Base-by-base conservation (phyloP, 2,113 vertebrate genomes). In the Semnornis frantzii region DNA sequence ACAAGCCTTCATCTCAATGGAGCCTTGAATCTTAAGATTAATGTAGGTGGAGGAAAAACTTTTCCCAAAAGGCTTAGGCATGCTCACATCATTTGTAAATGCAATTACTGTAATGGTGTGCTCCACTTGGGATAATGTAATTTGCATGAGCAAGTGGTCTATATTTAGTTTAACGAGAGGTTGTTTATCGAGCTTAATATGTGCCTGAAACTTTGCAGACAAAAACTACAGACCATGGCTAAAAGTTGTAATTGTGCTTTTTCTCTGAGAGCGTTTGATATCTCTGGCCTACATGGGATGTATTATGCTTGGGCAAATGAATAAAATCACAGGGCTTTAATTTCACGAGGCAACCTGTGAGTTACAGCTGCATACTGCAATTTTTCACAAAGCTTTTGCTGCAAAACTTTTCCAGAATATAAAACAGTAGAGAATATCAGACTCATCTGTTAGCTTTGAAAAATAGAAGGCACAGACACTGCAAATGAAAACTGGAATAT, bases 81-180 rank as follows among this genome's bases (percentile, higher is more conserved):
- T 1, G 1, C 44, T 85, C 65, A 71, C 62, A 60, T 66, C 20
- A 17, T 89, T 92, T 83, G 60, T 92, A 71, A 87, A 89, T 71
- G 91, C 48, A 93, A 54, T 85, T 87, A 74, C 52, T 64, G 60
- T 74, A 85, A 91, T 15, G 2, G 64, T 37, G 1, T 20, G n/a
- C 28, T 76, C 64, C 46, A 12, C 72, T 79, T 1, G 0, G 75
- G 39, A 7, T 31, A 82, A 54, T 37, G 19, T 44, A 72, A 87
- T 92, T 81, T 91, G 68, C 87, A 93, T 85, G 64, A 92, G 82
- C 27, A 89, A 92, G 54, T 68, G 62, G 37, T 73, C 75, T 94
- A 33, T 82, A 89, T 85, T 89, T 85, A 85, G 60, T 85, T 70
- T 89, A 89, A 84, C 84, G 59, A 84, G 44, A 75, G 16, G 42